Conservation (phyloP, 2,113 vertebrate species). For the Spea bombifrons region DNA sequence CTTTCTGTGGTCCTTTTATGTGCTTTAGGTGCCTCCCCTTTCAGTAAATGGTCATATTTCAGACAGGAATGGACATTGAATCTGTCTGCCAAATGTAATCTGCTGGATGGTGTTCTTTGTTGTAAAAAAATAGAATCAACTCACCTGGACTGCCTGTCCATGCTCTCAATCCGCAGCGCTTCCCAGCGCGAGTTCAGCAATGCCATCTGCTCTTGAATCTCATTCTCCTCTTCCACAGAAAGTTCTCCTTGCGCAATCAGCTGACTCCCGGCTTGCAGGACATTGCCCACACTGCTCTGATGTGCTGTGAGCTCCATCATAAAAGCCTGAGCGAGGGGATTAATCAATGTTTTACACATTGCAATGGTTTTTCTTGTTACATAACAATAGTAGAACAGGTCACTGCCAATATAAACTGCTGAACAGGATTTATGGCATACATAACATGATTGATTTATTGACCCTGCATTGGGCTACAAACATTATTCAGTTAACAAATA, state of each 20-base stretch:
- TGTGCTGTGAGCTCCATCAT: slow-evolving; percentile 97
- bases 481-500: too few species aligned
- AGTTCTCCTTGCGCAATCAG: slow-evolving; percentile 88
- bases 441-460: too few species aligned
- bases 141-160: slow-evolving; percentile 93
- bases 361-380: too few species aligned
- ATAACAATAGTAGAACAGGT: not conserved
- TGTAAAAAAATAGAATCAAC: slow-evolving; percentile 33
- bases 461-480: too few species aligned
- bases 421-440: too few species aligned
- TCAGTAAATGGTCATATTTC: not conserved
- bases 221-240: slow-evolving; percentile 87
- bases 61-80: too few species aligned
- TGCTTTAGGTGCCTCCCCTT: too few species aligned
- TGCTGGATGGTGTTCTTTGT: not conserved
- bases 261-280: slow-evolving; percentile 92
- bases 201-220: slow-evolving; percentile 94
- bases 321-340: slow-evolving; percentile 67
- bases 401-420: slow-evolving; percentile 17
- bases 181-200: slow-evolving; percentile 95
- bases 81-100: not conserved
- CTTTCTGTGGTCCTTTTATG: too few species aligned
- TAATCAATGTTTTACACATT: too few species aligned
- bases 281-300: slow-evolving; percentile 93
- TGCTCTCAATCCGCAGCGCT: slow-evolving; percentile 86